These are phyloP conservation scores for Lasioglossum pauxillum DNA, from an alignment of 2,888 invertebrate genomes.

Conservation along the genomic window DNA sequence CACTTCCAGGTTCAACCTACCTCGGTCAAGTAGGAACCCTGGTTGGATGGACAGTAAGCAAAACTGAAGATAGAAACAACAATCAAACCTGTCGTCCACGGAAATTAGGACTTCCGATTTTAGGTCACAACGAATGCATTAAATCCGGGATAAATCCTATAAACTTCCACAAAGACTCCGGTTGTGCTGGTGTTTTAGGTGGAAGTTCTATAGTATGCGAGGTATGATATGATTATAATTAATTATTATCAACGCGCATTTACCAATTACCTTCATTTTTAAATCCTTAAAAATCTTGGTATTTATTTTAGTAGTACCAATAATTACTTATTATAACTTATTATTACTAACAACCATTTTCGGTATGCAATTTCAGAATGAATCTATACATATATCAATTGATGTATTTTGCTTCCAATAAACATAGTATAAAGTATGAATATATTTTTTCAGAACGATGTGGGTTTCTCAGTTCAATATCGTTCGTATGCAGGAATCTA, in stretches of 20 bases:
- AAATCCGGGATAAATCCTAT: constrained; percentile 79
- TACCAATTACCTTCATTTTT: neutral
- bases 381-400: too few species aligned
- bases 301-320: neutral
- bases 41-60: constrained; percentile 84
- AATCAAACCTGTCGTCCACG: constrained; percentile 84
- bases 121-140: constrained; percentile 84
- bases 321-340: neutral
- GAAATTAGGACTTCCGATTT: constrained; percentile 86
- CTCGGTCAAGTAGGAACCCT: constrained; percentile 86
- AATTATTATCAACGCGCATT: neutral
- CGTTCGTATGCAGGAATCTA: constrained; percentile 85
- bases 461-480: constrained; percentile 86
- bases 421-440: neutral
- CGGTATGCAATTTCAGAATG: too few species aligned
- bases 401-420: too few species aligned
- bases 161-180: constrained; percentile 85
- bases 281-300: neutral
- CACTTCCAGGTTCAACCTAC: constrained; percentile 82
- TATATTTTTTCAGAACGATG: constrained; percentile 84
- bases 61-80: constrained; percentile 66
- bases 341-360: too few species aligned
- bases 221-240: constrained; percentile 79
- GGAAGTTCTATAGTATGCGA: constrained; percentile 85
- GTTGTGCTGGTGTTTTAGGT: constrained; percentile 86